Evolutionary conservation across 2,888 invertebrate species (phyloP), one percentile per base, ranked within the genome.

Genomic region (Miltochrista miniata): DNA sequence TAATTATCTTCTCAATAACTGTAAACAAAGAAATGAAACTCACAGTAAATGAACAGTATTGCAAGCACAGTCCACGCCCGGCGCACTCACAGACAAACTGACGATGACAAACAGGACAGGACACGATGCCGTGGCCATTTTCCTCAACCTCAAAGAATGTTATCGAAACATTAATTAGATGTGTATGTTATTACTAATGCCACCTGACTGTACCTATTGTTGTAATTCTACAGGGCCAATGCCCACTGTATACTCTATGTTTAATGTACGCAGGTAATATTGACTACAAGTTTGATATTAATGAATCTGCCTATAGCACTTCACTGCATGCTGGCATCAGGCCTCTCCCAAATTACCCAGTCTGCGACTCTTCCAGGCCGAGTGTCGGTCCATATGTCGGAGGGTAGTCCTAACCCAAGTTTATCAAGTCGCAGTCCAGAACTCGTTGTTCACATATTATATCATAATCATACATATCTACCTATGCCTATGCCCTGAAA

Each of bases 101-200:
- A 24, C 40, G 41, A 36, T 30, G 34, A 44, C 38, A 44, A 40
- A 44, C 38, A 44, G 38, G 43, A 41, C 45, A 45, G 44, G 44
- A 41, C 45, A 45, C 41, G 41, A 51, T 38, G 42, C 42, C 51
- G 46, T 42, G 29, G 42, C 7, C 3, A 8, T 51, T 66, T 72
- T 72, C 64, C 72, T 70, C 53, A 59, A 45, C 24, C 35, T 24
- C 24, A 40, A 39, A 35, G 11, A 43, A 41, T 36, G 35, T 36
- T 36, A 49, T 35, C 39, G 15, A 10, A 9, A 14, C n/a, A 33
- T 14, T 47, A 12, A 11, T 36, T 30, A 34, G 18, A n/a, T n/a
- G 10, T n/a, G 12, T 7, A 24, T 10, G 13, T 29, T 29, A 24
- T 35, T 36, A 36, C 35, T 36, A 12, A 13, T 34, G 35, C 29